phyloP scores from a whole-genome alignment of 2,113 vertebrate species.

The Merops nubicus region DNA sequence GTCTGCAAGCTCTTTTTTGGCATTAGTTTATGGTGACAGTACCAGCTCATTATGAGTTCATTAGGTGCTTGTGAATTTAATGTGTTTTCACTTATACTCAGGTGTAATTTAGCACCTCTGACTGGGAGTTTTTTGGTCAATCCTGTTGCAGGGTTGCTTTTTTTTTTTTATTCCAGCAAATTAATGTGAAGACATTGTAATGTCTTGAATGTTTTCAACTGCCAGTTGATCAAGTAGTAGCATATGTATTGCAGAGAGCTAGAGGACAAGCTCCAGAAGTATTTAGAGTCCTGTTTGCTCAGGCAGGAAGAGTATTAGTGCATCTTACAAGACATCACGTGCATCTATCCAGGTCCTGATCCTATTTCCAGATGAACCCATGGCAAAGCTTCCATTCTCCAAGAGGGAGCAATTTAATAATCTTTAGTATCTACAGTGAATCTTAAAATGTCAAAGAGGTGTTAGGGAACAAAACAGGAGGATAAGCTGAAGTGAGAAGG shows the following conservation, averaged over 20 bases:
- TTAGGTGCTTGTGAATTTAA: not conserved
- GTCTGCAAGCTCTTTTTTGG: not conserved
- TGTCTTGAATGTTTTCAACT: not conserved
- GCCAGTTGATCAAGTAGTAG: constrained; percentile 1
- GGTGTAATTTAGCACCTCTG: not conserved
- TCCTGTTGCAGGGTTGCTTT: not conserved
- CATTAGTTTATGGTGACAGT: not conserved
- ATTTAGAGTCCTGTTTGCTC: not conserved
- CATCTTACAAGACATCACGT: not conserved
- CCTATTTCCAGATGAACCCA: not conserved
- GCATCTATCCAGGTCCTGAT: not conserved
- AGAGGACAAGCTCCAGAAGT: not conserved
- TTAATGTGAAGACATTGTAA: not conserved
- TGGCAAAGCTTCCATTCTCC: not conserved
- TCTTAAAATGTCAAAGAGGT: not conserved
- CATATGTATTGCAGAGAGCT: not conserved
- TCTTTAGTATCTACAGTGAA: not conserved
- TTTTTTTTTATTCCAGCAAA: constrained; percentile 38
- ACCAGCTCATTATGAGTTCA: constrained; percentile 23
- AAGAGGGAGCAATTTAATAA: not conserved
- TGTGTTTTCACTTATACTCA: not conserved
- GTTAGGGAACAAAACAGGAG: not conserved
- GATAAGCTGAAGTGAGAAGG: not conserved
- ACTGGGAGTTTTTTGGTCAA: constrained; percentile 23
- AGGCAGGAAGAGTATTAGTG: not conserved